Percentiles rank a stretch among this genome's conserved stretches.
These are phyloP conservation scores for Peromyscus melanophrys DNA, from an alignment of 2,797 vertebrate genomes.

Conservation along the genomic window DNA sequence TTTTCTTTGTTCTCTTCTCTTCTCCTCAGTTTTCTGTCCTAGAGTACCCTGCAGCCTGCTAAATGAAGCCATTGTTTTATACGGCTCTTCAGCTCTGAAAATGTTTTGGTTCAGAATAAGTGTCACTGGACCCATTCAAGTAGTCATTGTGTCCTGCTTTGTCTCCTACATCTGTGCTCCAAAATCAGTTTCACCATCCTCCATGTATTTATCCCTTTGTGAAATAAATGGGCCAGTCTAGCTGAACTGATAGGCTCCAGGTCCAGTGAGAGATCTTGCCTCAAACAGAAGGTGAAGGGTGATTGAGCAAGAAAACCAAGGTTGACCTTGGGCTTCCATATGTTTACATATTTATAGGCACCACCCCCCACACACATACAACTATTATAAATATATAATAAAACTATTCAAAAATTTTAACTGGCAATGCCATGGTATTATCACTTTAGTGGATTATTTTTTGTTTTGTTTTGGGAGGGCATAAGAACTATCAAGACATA, in stretches of 20 bases:
- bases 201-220: not conserved
- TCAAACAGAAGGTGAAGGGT: not conserved
- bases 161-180: not conserved
- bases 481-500: not conserved
- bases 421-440: not conserved
- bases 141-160: not conserved
- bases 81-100: not conserved
- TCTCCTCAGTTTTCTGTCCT: not conserved
- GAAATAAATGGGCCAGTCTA: not conserved
- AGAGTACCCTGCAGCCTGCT: not conserved
- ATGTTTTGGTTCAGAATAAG: not conserved
- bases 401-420: not conserved
- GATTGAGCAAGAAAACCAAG: not conserved
- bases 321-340: not conserved
- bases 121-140: not conserved
- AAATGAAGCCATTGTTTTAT: not conserved
- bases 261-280: not conserved
- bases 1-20: not conserved
- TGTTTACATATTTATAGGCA: not conserved
- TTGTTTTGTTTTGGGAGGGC: not conserved
- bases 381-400: too few species aligned
- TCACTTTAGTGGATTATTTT: not conserved
- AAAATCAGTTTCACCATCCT: not conserved
- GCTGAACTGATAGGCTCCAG: not conserved
- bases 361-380: not conserved